Evolutionary conservation across 2,888 invertebrate genomes (phyloP).

Genomic region (Meiosimyza decipiens): DNA sequence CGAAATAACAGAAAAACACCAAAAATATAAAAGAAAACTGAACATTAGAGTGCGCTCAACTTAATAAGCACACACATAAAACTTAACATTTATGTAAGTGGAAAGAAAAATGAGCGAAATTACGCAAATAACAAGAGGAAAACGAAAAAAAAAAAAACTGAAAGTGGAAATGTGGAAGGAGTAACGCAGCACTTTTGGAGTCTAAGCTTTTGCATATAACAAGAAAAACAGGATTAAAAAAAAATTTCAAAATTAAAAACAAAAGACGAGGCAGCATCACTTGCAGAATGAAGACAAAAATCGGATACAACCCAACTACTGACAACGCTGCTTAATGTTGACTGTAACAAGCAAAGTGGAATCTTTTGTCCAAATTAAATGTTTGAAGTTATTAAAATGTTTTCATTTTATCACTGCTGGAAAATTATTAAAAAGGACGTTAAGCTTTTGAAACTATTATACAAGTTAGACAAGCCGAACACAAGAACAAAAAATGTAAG

Average conservation of each 20-base stretch:
- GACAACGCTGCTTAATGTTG: not conserved
- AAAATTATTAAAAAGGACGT: conserved; percentile 41
- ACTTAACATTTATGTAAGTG: conserved; percentile 6
- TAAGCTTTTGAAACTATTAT: conserved; percentile 37
- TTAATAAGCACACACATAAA: conserved; percentile 1
- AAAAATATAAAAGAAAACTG: not conserved
- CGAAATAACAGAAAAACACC: not conserved
- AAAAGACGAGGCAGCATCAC: too few relatives aligned
- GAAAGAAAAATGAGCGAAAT: conserved; percentile 1
- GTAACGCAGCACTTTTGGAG: not conserved
- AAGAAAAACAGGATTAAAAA: not conserved
- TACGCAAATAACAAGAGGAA: not conserved
- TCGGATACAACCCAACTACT: too few relatives aligned
- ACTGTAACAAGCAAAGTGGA: conserved; percentile 30
- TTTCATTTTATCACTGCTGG: conserved; percentile 38
- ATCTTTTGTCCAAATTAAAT: conserved; percentile 47
- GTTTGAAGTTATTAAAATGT: conserved; percentile 46
- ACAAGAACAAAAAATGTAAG: not conserved
- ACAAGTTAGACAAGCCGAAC: not conserved
- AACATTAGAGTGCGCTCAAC: too few relatives aligned
- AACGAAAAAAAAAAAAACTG: not conserved
- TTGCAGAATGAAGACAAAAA: too few relatives aligned
- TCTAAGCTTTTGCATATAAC: not conserved
- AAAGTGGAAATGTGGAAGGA: too few relatives aligned
- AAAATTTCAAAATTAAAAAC: too few relatives aligned